Conservation (phyloP, 2,113 vertebrate species). For the Petroica traversi region DNA sequence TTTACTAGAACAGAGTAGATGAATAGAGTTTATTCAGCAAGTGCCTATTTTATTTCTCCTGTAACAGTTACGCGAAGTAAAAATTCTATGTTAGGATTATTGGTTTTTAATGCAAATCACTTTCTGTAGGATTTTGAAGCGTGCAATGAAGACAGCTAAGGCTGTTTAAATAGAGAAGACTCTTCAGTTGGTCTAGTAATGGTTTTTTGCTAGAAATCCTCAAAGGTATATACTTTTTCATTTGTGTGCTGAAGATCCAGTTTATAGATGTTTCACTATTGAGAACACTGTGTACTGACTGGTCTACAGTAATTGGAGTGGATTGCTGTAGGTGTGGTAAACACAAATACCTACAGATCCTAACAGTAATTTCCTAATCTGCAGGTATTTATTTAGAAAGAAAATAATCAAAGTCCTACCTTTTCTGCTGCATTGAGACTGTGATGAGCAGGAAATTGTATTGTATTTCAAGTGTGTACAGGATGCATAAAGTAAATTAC, state of each 20-base stretch:
- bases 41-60: neutral
- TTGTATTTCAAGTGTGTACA: neutral
- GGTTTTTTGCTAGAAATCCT: conserved; percentile 78
- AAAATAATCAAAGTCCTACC: neutral
- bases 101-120: neutral
- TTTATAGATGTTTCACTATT: neutral
- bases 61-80: neutral
- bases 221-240: conserved; percentile 61
- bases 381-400: neutral
- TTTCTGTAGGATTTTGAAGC: conserved; percentile 70
- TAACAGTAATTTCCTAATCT: neutral
- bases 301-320: neutral
- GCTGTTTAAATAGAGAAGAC: conserved; percentile 74
- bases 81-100: neutral
- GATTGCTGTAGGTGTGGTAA: neutral
- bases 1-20: neutral
- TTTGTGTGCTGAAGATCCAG: neutral
- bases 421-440: neutral
- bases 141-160: conserved; percentile 67
- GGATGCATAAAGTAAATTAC: neutral
- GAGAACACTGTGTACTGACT: neutral
- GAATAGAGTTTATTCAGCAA: neutral
- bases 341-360: neutral
- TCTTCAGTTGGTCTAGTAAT: conserved; percentile 72
- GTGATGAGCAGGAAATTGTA: neutral